These are phyloP conservation scores for Paratrypauchen microcephalus DNA, from an alignment of 2,797 vertebrate genomes.

Conservation along the genomic window DNA sequence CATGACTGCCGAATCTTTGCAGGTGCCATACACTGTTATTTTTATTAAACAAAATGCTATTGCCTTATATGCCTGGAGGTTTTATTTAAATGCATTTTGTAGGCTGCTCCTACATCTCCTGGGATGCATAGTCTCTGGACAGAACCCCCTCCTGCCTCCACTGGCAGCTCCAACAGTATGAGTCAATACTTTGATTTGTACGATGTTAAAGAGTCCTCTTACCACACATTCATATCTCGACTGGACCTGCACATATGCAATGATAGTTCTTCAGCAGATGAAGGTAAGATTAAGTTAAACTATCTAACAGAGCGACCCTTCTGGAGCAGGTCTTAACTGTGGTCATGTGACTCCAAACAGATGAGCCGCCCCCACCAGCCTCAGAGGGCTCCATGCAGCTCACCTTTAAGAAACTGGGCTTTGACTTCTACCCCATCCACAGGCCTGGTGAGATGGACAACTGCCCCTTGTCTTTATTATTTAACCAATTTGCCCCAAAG, in stretches of 20 bases:
- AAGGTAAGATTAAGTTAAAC: conserved; percentile 75
- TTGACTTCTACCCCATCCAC: conserved; percentile 96
- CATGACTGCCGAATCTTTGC: conserved; percentile 86
- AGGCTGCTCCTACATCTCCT: conserved; percentile 88
- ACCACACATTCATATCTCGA: conserved; percentile 94
- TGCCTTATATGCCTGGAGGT: background rate
- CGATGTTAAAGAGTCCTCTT: conserved; percentile 95
- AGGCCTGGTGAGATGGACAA: conserved; percentile 82
- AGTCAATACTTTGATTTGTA: conserved; percentile 92
- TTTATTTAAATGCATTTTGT: conserved; percentile 19
- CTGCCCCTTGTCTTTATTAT: conserved; percentile 11
- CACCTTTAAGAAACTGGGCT: conserved; percentile 91
- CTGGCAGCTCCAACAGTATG: conserved; percentile 77
- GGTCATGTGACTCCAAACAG: conserved; percentile 61
- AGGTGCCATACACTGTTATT: conserved; percentile 69
- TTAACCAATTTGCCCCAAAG: conserved; percentile 29
- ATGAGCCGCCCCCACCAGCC: conserved; percentile 79
- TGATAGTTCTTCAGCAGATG: conserved; percentile 84
- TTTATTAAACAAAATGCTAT: background rate
- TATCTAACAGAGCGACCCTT: background rate
- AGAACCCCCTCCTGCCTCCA: conserved; percentile 74
- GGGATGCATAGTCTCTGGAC: conserved; percentile 86
- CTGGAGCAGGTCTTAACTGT: conserved; percentile 12
- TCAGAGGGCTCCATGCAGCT: conserved; percentile 96
- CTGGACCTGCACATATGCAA: conserved; percentile 96